These are phyloP conservation scores for Camponotus pennsylvanicus DNA, from an alignment of 1,140 invertebrate genomes.

Conservation along the genomic window DNA sequence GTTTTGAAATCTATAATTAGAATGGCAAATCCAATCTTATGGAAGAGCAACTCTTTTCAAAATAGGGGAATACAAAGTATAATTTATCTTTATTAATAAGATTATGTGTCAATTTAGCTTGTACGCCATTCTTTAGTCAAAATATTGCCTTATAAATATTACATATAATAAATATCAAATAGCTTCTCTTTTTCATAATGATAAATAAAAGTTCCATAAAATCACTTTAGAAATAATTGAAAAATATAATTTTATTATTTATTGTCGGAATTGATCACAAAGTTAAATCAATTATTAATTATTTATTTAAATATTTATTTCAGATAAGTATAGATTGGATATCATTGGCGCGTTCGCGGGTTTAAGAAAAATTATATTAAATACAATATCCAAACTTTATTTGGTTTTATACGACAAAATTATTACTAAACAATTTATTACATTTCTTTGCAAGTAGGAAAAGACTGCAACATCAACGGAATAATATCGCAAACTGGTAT, in stretches of 20 bases:
- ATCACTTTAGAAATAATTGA: conserved; percentile 8
- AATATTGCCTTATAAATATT: conserved; percentile 8
- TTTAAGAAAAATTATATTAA: conserved; percentile 14
- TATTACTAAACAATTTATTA: neutral
- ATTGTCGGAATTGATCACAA: neutral
- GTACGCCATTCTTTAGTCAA: conserved; percentile 11
- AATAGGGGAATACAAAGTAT: conserved; percentile 17
- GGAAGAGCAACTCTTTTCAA: conserved; percentile 13
- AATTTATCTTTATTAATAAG: conserved; percentile 29
- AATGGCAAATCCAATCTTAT: conserved; percentile 4
- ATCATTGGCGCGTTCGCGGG: neutral
- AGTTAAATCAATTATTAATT: neutral
- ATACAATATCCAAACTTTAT: conserved; percentile 19
- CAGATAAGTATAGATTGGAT: neutral
- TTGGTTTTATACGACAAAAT: neutral
- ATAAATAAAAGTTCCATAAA: conserved; percentile 1
- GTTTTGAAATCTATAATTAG: neutral
- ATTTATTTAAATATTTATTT: conserved; percentile 3
- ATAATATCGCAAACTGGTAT: conserved; percentile 25
- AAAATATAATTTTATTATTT: conserved; percentile 32
- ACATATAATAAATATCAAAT: neutral
- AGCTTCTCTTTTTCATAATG: conserved; percentile 7
- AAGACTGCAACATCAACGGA: neutral
- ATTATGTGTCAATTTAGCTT: conserved; percentile 34
- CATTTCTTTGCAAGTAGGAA: neutral